Percentiles rank a stretch among this genome's conserved stretches.
phyloP scores from a whole-genome alignment of 2,113 vertebrate species.

The Solea senegalensis region DNA sequence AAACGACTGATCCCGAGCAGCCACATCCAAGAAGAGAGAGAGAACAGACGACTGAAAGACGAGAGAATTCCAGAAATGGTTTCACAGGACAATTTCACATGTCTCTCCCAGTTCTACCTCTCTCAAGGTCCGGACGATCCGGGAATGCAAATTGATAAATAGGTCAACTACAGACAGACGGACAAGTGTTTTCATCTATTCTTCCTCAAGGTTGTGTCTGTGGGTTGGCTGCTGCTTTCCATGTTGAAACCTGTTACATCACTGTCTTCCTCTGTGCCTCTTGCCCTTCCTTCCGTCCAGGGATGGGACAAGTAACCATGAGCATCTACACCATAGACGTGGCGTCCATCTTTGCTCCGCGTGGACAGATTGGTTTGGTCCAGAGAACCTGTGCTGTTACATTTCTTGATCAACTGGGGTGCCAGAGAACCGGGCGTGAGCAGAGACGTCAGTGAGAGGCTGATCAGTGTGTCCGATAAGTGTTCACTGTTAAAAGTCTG shows the following conservation, averaged over 20 bases:
- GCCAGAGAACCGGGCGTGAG: slow-evolving; percentile 78
- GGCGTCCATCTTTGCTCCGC: slow-evolving; percentile 61
- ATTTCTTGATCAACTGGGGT: slow-evolving; percentile 83
- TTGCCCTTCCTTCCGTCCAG: slow-evolving; percentile 52
- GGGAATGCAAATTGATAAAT: slow-evolving; percentile 28
- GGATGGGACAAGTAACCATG: slow-evolving; percentile 66
- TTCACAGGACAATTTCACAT: slow-evolving; percentile 40
- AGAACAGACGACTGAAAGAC: slow-evolving; percentile 44
- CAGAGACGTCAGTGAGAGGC: slow-evolving; percentile 90
- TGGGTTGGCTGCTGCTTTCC: slow-evolving; percentile 51
- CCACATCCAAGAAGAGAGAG: slow-evolving; percentile 34
- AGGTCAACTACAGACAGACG: slow-evolving; percentile 34
- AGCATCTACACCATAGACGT: slow-evolving; percentile 41
- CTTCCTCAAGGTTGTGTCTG: slow-evolving; percentile 69
- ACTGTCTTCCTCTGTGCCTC: slow-evolving; percentile 38
- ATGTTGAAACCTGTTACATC: slow-evolving; percentile 42
- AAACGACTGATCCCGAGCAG: slow-evolving; percentile 48
- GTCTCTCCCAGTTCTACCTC: slow-evolving; percentile 33
- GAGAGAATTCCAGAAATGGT: slow-evolving; percentile 25
- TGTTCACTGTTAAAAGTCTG: slow-evolving; percentile 85
- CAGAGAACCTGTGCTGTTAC: slow-evolving; percentile 92
- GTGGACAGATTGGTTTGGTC: slow-evolving; percentile 62
- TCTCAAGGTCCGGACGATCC: slow-evolving; percentile 35
- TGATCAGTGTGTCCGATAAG: slow-evolving; percentile 89
- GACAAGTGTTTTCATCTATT: slow-evolving; percentile 79